Conservation (phyloP, 2,113 vertebrate species). For the Vidua chalybeata region DNA sequence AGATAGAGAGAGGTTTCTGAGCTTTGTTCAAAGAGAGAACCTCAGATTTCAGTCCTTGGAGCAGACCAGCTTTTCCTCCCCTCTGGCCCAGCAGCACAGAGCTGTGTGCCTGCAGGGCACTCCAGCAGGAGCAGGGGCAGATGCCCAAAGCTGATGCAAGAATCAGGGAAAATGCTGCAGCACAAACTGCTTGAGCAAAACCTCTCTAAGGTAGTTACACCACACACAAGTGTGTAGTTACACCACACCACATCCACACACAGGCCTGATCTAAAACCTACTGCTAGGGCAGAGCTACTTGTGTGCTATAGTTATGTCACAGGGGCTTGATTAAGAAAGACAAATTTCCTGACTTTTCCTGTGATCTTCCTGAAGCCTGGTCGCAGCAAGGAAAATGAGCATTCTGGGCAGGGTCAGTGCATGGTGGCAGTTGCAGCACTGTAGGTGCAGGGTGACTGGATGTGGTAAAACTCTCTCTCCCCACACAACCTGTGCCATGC, state of each 20-base stretch:
- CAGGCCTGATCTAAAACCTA: neutral
- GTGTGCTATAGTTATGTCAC: neutral
- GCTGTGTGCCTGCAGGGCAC: neutral
- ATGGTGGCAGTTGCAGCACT: neutral
- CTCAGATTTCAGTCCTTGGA: neutral
- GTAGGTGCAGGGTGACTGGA: neutral
- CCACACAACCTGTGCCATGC: neutral
- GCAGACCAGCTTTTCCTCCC: neutral
- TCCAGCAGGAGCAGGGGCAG: neutral
- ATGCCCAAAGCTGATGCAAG: neutral
- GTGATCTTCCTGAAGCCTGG: neutral
- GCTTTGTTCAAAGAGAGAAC: neutral
- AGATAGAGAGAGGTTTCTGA: neutral
- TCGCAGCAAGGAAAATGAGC: neutral
- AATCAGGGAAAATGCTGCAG: neutral
- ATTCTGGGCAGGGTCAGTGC: neutral
- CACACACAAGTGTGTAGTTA: neutral
- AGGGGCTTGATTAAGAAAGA: neutral
- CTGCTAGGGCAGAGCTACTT: neutral
- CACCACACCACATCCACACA: neutral
- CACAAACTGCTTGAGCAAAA: neutral
- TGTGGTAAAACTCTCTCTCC: neutral
- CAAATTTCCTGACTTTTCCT: neutral
- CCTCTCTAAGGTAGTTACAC: neutral
- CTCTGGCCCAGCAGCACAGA: accelerated